A percentile compares a stretch with the other conserved stretches of the same genome.
Conservation (phyloP, 2,797 vertebrate species). For the Eospalax fontanierii region DNA sequence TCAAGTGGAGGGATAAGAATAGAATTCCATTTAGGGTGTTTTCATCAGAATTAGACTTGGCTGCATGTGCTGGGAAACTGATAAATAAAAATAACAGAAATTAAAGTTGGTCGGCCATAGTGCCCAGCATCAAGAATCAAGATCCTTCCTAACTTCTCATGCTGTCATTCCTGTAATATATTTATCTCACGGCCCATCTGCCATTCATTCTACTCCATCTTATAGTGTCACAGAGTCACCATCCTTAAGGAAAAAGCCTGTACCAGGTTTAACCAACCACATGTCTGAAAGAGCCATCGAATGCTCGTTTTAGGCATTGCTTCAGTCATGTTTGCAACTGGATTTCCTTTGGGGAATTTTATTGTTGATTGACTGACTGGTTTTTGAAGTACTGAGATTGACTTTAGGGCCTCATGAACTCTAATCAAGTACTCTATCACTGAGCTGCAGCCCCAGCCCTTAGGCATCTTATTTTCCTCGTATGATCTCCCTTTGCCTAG, state of each 20-base stretch:
- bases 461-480: neutral
- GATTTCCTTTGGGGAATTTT: neutral
- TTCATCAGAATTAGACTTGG: slow-evolving; percentile 42
- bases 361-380: too few relatives aligned
- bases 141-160: neutral
- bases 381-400: too few relatives aligned
- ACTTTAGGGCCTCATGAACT: too few relatives aligned
- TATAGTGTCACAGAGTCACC: neutral
- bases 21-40: neutral
- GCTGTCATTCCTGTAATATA: neutral
- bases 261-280: neutral
- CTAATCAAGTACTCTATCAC: too few relatives aligned
- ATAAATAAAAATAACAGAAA: neutral
- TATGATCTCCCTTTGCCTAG: neutral
- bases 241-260: neutral
- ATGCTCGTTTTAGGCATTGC: neutral
- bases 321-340: neutral
- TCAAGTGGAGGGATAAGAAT: neutral
- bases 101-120: neutral
- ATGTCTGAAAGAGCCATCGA: neutral
- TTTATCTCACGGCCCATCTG: neutral
- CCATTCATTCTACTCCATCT: neutral
- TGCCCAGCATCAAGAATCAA: neutral
- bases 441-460: neutral
- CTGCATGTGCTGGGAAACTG: neutral